Percentiles rank a stretch among this genome's conserved stretches.
phyloP scores from a whole-genome alignment of 2,113 vertebrate genomes.

The Zosterops borbonicus region DNA sequence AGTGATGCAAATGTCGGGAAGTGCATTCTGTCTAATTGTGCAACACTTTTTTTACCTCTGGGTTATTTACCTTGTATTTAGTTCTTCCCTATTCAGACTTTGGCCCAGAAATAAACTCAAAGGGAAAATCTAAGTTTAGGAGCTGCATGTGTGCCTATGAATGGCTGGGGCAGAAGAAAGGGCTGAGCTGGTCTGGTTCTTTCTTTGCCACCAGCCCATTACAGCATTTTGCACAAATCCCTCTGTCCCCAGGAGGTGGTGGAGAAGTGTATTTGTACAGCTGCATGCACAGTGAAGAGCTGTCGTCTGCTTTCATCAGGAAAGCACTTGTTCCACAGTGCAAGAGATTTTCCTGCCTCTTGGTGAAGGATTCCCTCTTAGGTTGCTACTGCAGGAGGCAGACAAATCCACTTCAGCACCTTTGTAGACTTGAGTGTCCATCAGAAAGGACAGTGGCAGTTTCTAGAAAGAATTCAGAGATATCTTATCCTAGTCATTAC shows the following conservation, averaged over 20 bases:
- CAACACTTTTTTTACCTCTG: background rate
- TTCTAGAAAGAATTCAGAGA: background rate
- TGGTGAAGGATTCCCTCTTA: background rate
- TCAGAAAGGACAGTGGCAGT: background rate
- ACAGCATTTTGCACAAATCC: background rate
- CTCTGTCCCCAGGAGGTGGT: background rate
- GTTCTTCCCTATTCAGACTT: background rate
- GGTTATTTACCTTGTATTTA: background rate
- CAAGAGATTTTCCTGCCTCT: background rate
- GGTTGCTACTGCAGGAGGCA: background rate
- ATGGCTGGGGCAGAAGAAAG: background rate
- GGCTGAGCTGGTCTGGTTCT: background rate
- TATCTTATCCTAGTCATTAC: background rate
- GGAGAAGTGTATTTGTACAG: slow-evolving; percentile 5
- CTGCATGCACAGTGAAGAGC: background rate
- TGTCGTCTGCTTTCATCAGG: background rate
- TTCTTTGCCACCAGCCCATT: background rate
- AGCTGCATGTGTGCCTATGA: background rate
- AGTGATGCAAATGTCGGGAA: background rate
- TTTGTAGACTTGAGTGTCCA: background rate
- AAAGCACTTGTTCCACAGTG: background rate
- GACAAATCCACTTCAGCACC: background rate
- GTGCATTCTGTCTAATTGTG: background rate
- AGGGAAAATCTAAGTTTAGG: background rate
- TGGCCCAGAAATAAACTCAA: background rate